Base-by-base conservation (phyloP, 2,113 vertebrate species). In the Pelecanus crispus region DNA sequence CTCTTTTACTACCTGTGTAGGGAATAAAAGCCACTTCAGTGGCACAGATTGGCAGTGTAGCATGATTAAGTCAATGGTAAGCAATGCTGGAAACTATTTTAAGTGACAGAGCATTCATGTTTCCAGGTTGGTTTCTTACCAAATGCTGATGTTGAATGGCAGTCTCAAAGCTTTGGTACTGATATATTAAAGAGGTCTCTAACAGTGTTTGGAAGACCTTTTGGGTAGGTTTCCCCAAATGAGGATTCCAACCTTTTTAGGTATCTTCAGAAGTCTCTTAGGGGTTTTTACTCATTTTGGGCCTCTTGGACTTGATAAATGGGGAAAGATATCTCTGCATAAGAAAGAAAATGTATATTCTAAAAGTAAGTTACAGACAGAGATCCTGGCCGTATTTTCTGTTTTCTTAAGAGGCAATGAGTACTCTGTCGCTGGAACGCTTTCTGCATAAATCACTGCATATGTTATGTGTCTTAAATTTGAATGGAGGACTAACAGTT, bases 21-120 rank as follows among this genome's bases (percentile, higher is more conserved):
- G 91, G 94, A 94, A 81, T 75, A 91, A 90, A 91, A 92, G 72
- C 56, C 56, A 17, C 90, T 95, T 81, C 29, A 20, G 88, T 77
- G 81, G 86, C 80, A 58, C 0, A 0, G 47, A 4, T 61, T 87
- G 92, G 81, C 94, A 70, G 63, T 1, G 26, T 78, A 40, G 68
- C 24, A 3, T 68, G 68, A 89, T 92, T 56, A 81, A 72, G 70
- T 83, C 77, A 52, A 6, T 67, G 77, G 77, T 75, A 94, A 86
- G 80, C 79, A 89, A 87, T 1, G 4, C 77, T 94, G 65, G 68
- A n/a, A 96, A 74, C 52, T 84, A 8, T 84, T 78, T 67, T 44
- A 79, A 92, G 75, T 74, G 88, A 81, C 94, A 79, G 61, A 74
- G 56, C 80, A 91, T 86, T 85, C 87, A 53, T 53, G 61, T 74